Base-by-base conservation (phyloP, 2,888 invertebrate genomes). In the Drosophila monieri region DNA sequence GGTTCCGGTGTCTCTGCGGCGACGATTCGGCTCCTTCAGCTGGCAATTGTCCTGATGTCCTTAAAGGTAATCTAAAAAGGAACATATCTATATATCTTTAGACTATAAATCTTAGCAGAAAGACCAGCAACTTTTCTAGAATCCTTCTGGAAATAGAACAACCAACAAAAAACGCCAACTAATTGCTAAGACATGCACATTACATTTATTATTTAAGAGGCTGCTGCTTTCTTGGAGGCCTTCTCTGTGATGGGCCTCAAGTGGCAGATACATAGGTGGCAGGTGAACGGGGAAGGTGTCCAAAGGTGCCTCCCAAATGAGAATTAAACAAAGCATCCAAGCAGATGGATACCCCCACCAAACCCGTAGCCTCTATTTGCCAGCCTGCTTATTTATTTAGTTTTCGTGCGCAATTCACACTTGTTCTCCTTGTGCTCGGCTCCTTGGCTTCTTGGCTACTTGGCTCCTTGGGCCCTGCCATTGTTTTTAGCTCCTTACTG, bases 1-100 rank as follows among this genome's bases (percentile, higher is more conserved):
- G 93, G 73, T 92, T 93, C 14, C 92, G 95, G 6, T 95, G 95
- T 77, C 93, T 95, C 0, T 95, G 95, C 70, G 94, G 95, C 0
- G 95, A 95, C 91, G 94, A 95, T 89, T 91, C 93, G 2, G 93
- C 94, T 0, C 95, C 95, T 0, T 89, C 93, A 8, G 95, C 95
- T 77, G 95, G 95, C 8, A 92, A 93, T 46, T 95, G 95, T 81
- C 93, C 93, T 46, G 93, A 94, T 54, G 93, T 93, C 76, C 92
- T 92, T 37, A 95, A 94, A 93, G 93, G 95, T 95, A 90, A 92
- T 15, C n/a, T 21, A 52, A 25, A 32, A n/a, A 35, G 12, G 5
- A 4, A n/a, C 10, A 35, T 35, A 35, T n/a, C 6, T 35, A 32
- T 1, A 25, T 25, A 6, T 27, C 9, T 27, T 9, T 9, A 27